These are phyloP conservation scores for Plumapathes pennacea DNA, from an alignment of 92 coral and sea anemone genomes.

Conservation along the genomic window DNA sequence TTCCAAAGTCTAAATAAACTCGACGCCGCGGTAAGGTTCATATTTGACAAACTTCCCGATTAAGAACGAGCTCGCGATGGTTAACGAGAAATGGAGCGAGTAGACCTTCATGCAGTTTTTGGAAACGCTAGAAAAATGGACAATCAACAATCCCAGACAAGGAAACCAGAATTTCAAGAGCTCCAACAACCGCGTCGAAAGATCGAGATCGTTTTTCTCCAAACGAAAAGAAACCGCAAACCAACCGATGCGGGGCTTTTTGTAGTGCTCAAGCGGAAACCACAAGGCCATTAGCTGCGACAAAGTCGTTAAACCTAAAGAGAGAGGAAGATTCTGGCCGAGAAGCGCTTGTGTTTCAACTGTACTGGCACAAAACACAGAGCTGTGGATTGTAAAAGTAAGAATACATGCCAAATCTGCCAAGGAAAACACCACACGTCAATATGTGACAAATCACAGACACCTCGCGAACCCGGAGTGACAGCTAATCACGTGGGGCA, in stretches of 20 bases:
- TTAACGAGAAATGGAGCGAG: constrained; percentile 48
- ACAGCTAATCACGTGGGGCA: constrained; percentile 50
- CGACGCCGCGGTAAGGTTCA: constrained; percentile 37
- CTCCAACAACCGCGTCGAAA: neutral
- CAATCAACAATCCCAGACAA: constrained; percentile 37
- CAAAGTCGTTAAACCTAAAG: constrained; percentile 15
- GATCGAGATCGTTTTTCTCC: constrained; percentile 6
- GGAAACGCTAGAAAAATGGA: constrained; percentile 47
- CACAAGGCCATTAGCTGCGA: constrained; percentile 53
- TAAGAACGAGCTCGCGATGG: constrained; percentile 28
- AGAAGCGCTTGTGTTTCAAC: constrained; percentile 51
- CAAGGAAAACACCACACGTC: constrained; percentile 49
- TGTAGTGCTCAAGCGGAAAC: constrained; percentile 28
- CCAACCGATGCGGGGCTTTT: constrained; percentile 28
- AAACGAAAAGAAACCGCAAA: constrained; percentile 5
- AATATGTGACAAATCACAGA: constrained; percentile 24
- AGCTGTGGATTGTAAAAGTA: constrained; percentile 42
- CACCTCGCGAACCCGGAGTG: constrained; percentile 39
- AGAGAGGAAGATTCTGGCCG: constrained; percentile 39
- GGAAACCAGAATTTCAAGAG: too few relatives aligned
- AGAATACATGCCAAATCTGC: constrained; percentile 21
- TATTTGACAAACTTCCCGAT: constrained; percentile 40
- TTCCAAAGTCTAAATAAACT: constrained; percentile 18
- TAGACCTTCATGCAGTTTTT: constrained; percentile 44
- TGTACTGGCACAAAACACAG: constrained; percentile 45